Percentiles rank a stretch among this genome's conserved stretches.
phyloP scores from a whole-genome alignment of 2,888 invertebrate genomes.

The Harpalus rufipes region DNA sequence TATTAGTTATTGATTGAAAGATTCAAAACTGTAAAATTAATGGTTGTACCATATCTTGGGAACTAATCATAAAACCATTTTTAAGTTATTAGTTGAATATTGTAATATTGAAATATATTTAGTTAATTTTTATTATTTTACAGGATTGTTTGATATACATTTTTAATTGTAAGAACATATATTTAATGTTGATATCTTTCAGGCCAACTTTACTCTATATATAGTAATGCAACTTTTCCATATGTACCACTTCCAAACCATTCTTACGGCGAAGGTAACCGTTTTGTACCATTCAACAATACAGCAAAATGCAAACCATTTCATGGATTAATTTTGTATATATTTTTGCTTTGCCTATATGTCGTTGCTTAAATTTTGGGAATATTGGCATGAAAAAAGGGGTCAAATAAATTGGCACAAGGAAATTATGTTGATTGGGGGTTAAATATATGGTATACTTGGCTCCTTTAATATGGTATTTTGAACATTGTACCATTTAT shows the following conservation, averaged over 20 bases:
- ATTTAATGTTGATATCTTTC: slow-evolving; percentile 75
- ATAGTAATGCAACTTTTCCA: slow-evolving; percentile 82
- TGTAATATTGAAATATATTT: no score
- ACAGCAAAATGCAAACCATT: not conserved
- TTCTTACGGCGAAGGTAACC: slow-evolving; percentile 52
- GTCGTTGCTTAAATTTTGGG: not conserved
- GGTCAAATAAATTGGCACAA: not conserved
- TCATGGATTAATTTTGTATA: slow-evolving; percentile 22
- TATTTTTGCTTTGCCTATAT: slow-evolving; percentile 12
- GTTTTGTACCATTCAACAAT: not conserved
- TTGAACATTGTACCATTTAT: no score
- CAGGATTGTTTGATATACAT: not conserved
- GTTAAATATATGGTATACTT: no score
- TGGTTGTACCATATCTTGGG: no score
- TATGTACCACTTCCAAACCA: slow-evolving; percentile 78
- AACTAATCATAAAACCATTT: no score
- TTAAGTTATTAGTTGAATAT: no score
- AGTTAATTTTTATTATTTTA: no score
- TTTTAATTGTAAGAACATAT: not conserved
- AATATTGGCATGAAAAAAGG: not conserved
- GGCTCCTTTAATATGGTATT: not conserved
- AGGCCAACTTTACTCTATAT: slow-evolving; percentile 87
- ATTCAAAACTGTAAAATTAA: no score
- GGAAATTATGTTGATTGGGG: not conserved
- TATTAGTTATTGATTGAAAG: no score